Base-by-base conservation (phyloP, 2,888 invertebrate species). In the Diarsia mendica region DNA sequence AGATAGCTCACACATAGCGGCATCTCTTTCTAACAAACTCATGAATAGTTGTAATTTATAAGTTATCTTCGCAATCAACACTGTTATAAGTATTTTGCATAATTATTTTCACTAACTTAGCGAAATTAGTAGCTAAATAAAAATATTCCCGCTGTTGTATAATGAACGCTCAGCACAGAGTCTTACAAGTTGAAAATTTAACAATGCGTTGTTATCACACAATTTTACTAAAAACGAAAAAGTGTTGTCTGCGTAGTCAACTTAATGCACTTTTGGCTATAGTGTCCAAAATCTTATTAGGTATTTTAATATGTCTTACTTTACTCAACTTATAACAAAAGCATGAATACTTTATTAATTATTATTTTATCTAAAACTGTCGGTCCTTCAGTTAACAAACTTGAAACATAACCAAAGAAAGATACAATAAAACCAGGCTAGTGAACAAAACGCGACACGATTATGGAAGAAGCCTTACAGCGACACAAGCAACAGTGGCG, bases 381-480 rank as follows among this genome's bases (percentile, higher is more conserved):
- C 84, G 80, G 67, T 46, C 85, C 75, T 18, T 65, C 11, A 58
- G n/a, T 64, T 70, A 83, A 87, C 79, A 84, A 86, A 81, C 48
- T 75, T 51, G 58, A 84, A 84, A 84, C 82, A 69, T 85, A 85
- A 85, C 83, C 78, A 75, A 55, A n/a, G n/a, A 77, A 23, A 60
- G n/a, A 58, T 68, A 79, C 58, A 75, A 75, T 11, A 55, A 44
- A 83, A 80, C 61, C 70, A 72, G 75, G 80, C 81, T 67, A 75
- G 46, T 80, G 68, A 79, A 85, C 63, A 53, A 79, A 80, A 83
- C 72, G 60, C 70, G 60, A 84, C 74, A 75, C 75, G 65, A 82
- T 76, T 76, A 83, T 83, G 77, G 79, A 82, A 82, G 79, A 85
- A 83, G 76, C 80, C 61, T 77, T 67, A 75, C 67, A 79, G 49